A percentile compares a stretch with the other conserved stretches of the same genome.
phyloP scores from a whole-genome alignment of 2,113 vertebrate genomes.

The Philantomba maxwellii region DNA sequence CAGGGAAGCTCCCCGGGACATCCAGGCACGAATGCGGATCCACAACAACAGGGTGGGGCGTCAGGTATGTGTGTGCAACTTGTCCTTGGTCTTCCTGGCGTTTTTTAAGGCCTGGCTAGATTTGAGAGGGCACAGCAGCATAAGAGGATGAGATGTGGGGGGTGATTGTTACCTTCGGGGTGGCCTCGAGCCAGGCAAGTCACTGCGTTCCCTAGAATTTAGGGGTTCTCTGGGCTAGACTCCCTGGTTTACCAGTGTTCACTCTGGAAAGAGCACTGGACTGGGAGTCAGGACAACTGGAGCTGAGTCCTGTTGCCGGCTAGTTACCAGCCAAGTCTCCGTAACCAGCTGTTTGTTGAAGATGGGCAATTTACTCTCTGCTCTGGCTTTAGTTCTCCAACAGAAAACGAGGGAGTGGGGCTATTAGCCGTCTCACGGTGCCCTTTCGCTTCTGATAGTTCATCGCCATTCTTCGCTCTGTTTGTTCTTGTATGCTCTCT shows the following conservation, averaged over 20 bases:
- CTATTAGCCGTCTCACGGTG: background rate
- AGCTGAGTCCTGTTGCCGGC: background rate
- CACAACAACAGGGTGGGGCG: constrained; percentile 92
- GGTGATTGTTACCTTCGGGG: background rate
- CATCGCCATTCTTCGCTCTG: background rate
- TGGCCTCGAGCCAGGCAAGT: background rate
- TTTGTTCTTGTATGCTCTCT: background rate
- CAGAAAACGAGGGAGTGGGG: background rate
- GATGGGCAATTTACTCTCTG: background rate
- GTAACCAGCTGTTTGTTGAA: background rate
- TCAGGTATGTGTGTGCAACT: constrained; percentile 79
- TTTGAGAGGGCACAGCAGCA: background rate
- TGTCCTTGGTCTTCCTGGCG: background rate
- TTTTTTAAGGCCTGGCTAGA: background rate
- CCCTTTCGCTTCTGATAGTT: background rate
- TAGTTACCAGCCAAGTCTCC: background rate
- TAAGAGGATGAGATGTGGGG: background rate
- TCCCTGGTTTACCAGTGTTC: background rate
- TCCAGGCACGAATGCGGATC: constrained; percentile 91
- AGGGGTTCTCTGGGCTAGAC: background rate
- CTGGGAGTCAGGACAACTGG: background rate
- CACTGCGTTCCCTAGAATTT: background rate
- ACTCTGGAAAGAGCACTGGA: constrained; percentile 25
- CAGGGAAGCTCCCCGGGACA: constrained; percentile 88
- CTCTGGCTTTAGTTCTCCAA: background rate